Evolutionary conservation across 2,113 vertebrate genomes (phyloP).

Genomic region (Eonycteris spelaea): DNA sequence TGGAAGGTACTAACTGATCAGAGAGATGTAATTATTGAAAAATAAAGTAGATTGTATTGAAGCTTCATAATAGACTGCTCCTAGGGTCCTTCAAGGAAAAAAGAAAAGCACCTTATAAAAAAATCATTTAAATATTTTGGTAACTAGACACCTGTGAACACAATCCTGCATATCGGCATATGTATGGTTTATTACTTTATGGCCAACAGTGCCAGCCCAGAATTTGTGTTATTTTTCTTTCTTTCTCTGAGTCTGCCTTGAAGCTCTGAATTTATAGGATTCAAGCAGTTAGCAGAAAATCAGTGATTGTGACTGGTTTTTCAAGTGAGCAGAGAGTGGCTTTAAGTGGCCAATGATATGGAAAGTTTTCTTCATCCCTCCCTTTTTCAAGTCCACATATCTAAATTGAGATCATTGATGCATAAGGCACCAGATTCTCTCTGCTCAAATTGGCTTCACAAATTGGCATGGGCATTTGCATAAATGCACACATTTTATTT

Average conservation of each 20-base stretch:
- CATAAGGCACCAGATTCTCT: constrained; percentile 31
- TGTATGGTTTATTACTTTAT: background rate
- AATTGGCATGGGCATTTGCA: constrained; percentile 26
- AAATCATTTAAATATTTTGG: background rate
- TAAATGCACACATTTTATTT: constrained; percentile 3
- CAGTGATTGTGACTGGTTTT: background rate
- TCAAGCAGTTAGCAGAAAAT: constrained; percentile 18
- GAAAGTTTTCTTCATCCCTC: background rate
- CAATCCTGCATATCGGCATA: background rate
- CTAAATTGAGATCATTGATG: constrained; percentile 59
- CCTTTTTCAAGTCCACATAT: background rate
- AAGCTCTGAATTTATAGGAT: constrained; percentile 23
- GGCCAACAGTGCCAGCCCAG: background rate
- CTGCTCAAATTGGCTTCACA: background rate
- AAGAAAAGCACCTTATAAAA: background rate
- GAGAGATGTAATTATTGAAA: background rate
- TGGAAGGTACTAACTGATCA: background rate
- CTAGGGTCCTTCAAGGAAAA: background rate
- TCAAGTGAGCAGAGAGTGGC: background rate
- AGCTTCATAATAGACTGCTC: background rate
- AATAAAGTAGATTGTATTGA: background rate
- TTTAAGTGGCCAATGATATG: background rate
- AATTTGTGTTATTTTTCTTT: background rate
- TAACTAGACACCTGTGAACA: background rate
- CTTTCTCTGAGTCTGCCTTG: background rate